Percentiles rank a stretch among this genome's conserved stretches.
These are phyloP conservation scores for Dicrostonyx torquatus DNA, from an alignment of 2,797 vertebrate genomes.

Conservation along the genomic window DNA sequence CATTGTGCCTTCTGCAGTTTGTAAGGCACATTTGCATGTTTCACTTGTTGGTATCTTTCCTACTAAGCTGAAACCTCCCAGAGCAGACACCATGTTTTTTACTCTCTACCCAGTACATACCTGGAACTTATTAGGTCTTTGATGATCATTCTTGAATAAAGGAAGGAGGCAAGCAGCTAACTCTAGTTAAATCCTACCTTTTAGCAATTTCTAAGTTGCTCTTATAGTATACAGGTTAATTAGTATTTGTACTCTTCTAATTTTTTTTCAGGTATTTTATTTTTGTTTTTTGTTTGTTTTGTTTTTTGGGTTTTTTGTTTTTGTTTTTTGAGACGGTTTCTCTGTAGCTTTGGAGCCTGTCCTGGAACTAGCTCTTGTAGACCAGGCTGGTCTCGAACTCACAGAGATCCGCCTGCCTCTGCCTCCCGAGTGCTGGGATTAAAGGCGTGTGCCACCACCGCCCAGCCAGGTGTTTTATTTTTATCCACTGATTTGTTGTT, in stretches of 20 bases:
- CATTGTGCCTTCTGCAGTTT: neutral
- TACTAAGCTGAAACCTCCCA: neutral
- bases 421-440: too few relatives aligned
- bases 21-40: neutral
- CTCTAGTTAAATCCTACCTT: neutral
- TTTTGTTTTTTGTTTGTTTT: constrained; percentile 30
- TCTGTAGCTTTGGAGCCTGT: too few relatives aligned
- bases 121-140: neutral
- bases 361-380: too few relatives aligned
- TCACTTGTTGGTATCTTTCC: neutral
- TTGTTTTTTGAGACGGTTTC: too few relatives aligned
- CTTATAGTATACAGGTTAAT: neutral
- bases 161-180: neutral
- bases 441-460: too few relatives aligned
- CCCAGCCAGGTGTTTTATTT: constrained; percentile 32
- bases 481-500: neutral
- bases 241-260: neutral
- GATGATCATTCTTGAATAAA: neutral
- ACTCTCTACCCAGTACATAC: neutral
- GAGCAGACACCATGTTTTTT: neutral
- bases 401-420: too few relatives aligned
- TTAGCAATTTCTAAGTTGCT: constrained; percentile 8
- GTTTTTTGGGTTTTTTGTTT: neutral
- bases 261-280: neutral
- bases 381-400: too few relatives aligned